A percentile compares a stretch with the other conserved stretches of the same genome.
Conservation (phyloP, 2,797 vertebrate species). For the Pristis pectinata region DNA sequence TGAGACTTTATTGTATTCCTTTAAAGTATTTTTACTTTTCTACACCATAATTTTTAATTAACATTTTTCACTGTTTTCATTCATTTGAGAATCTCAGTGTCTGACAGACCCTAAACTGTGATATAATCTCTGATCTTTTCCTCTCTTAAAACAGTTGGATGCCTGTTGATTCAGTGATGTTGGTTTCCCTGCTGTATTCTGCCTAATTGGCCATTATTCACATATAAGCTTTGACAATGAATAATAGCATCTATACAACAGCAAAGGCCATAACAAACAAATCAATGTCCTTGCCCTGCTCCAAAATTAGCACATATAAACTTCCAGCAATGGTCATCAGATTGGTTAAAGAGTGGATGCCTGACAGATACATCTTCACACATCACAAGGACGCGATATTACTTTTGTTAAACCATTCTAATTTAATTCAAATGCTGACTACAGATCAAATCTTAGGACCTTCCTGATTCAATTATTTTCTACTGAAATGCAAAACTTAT, state of each 20-base stretch:
- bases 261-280: not conserved
- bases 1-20: not conserved
- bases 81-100: not conserved
- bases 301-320: not conserved
- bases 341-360: not conserved
- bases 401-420: not conserved
- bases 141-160: not conserved
- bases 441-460: not conserved
- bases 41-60: not conserved
- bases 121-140: not conserved
- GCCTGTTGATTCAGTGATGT: not conserved
- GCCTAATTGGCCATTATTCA: not conserved
- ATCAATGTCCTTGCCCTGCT: not conserved
- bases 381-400: not conserved
- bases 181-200: not conserved
- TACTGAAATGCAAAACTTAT: not conserved
- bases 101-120: not conserved
- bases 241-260: not conserved
- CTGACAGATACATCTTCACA: not conserved
- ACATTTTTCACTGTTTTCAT: not conserved
- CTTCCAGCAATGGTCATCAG: not conserved
- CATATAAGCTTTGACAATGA: not conserved
- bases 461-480: not conserved
- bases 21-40: not conserved
- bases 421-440: not conserved